These are phyloP conservation scores for Cotesia chilonis DNA, from an alignment of 1,140 invertebrate species.

Conservation along the genomic window DNA sequence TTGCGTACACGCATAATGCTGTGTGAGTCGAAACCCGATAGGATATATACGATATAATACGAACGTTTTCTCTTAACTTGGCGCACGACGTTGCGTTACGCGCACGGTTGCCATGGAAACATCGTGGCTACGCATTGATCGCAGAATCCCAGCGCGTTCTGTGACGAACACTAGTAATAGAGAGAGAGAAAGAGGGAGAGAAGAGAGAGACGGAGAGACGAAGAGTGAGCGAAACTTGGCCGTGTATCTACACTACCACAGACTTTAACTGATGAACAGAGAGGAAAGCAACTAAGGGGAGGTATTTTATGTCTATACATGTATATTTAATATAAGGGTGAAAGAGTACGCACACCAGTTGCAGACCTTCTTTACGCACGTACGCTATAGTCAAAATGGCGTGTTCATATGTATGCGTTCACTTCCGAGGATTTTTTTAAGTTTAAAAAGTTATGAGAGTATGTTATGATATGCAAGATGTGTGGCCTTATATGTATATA, in stretches of 20 bases:
- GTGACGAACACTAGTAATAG: constrained; percentile 37
- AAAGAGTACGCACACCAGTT: constrained; percentile 45
- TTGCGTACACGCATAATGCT: constrained; percentile 34
- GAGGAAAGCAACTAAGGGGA: constrained; percentile 22
- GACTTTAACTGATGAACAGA: constrained; percentile 35
- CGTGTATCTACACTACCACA: constrained; percentile 6
- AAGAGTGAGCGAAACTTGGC: background rate
- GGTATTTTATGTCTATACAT: constrained; percentile 33
- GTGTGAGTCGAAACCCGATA: constrained; percentile 13
- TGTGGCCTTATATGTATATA: background rate
- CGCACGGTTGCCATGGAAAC: constrained; percentile 61
- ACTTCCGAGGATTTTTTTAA: background rate
- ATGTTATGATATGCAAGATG: too few relatives aligned
- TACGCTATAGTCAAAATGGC: constrained; percentile 27
- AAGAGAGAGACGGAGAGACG: constrained; percentile 33
- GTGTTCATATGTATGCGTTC: constrained; percentile 3
- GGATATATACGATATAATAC: too few relatives aligned
- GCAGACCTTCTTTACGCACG: constrained; percentile 18
- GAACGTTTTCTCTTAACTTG: background rate
- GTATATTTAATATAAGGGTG: constrained; percentile 44
- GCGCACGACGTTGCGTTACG: constrained; percentile 57
- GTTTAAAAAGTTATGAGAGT: too few relatives aligned
- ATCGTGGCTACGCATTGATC: constrained; percentile 63
- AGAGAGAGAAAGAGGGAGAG: constrained; percentile 25
- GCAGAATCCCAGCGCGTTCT: constrained; percentile 62